Evolutionary conservation across 2,888 invertebrate species (phyloP), one percentile per base, ranked within the genome.

Genomic region (Chaetogeoica ovagalla): DNA sequence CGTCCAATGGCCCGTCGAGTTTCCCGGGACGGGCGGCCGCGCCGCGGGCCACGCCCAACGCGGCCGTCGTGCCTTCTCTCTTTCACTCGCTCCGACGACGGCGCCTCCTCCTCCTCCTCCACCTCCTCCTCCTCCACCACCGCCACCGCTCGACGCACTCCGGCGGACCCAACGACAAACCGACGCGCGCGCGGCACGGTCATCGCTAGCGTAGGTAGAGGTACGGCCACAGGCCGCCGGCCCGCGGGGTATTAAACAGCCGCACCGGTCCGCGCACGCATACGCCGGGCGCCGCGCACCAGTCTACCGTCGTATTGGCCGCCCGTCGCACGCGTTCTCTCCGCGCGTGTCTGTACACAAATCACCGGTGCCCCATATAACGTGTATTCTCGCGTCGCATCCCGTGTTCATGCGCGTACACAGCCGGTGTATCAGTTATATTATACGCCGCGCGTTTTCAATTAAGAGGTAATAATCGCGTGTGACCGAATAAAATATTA

Each of bases 11-110:
- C 55, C 89, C 9, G 89, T 89, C 9, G 86, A 88, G 8, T 88
- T 87, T 82, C 73, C 81, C 89, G 87, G 83, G 88, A 88, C 21
- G 89, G 89, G 89, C 83, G 87, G 88, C 79, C 81, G 77, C 88
- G 89, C 13, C 65, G 23, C 57, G 13, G 65, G 43, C 19, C 75
- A 70, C 79, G 71, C 79, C 79, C 71, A 23, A 13, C 63, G 59
- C 30, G 48, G 8, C 7, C 30, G 57, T 39, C 59, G 30, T 62
- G 30, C 48, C 13, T 2, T 17, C 37, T 52, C 39, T 7, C 48
- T 13, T 2, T 17, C 37, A 30, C 39, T 7, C 43, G n/a, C 68
- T 13, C 48, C 21, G 3, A 1, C 55, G 3, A 1, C 65, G 11
- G 17, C 43, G n/a, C 70, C 63, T 21, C 57, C 15, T 39, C 43